Base-by-base conservation (phyloP, 2,113 vertebrate genomes). In the Pyrgilauda ruficollis region DNA sequence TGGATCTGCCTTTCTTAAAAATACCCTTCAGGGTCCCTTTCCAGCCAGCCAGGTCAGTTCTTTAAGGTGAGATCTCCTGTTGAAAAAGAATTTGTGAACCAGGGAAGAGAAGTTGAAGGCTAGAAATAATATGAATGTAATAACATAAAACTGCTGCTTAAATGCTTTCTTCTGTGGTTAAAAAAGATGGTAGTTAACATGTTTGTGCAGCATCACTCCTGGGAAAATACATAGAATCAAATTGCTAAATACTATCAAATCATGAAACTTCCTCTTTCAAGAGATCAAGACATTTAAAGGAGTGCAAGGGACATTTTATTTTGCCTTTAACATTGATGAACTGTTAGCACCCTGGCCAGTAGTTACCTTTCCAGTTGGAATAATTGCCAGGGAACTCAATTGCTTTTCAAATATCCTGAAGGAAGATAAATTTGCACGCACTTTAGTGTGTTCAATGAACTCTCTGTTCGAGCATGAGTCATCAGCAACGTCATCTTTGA, bases 401-500 rank as follows among this genome's bases (percentile, higher is more conserved):
- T 72, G 23, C 15, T 91, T 86, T 84, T 52, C 72, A 80, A 41
- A 39, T 30, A 46, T 35, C 21, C 41, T 49, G 59, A 56, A 79
- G 23, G 27, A 80, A 86, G 27, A 11, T 13, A 56, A 33, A 77
- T 62, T 69, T 91, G 15, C 31, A 24, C 9, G 0, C 27, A 69
- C 0, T 0, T 56, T 27, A 35, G 6, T 13, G 3, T 31, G 43
- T 69, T 68, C 18, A 39, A 9, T 0, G 0, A 94, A 26, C 19
- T 59, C 44, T 41, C 27, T 84, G 35, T 77, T 87, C 46, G 47
- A 10, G 14, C 43, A 37, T 61, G 61, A 72, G 43, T 55, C 44
- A 73, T 64, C 52, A 76, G 8, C 68, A 76, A 41, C 37, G 22
- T 47, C 50, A 69, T 66, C 73, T 73, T n/a, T 27, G 30, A 84